These are phyloP conservation scores for Amazona ochrocephala DNA, from an alignment of 2,797 vertebrate species.

Conservation along the genomic window DNA sequence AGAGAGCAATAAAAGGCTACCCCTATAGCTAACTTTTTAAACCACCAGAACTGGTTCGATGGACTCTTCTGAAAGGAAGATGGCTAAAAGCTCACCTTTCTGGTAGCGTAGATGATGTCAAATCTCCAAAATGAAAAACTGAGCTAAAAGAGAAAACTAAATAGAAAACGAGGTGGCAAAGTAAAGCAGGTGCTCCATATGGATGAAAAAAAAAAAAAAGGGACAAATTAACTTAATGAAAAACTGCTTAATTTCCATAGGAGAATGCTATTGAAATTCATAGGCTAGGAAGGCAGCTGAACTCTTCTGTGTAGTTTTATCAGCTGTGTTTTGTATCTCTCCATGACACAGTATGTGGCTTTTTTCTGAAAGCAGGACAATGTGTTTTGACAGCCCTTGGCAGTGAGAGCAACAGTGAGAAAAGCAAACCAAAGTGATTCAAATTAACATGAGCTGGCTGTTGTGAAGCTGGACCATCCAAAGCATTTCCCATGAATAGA, in stretches of 20 bases:
- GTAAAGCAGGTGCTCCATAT: slow-evolving; percentile 28
- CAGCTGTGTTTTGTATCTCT: slow-evolving; percentile 51
- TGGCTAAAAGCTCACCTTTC: not conserved
- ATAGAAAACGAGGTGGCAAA: not conserved
- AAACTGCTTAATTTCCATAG: not conserved
- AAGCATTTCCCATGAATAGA: not conserved
- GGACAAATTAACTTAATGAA: not conserved
- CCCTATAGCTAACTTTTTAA: not conserved
- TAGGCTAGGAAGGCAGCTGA: slow-evolving; percentile 2
- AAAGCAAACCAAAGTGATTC: slow-evolving; percentile 39
- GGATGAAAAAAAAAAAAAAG: not conserved
- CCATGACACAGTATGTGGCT: slow-evolving; percentile 41
- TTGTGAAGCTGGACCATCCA: not conserved
- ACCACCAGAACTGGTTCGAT: not conserved
- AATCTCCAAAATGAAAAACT: not conserved
- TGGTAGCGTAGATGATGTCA: not conserved
- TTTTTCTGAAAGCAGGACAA: slow-evolving; percentile 50
- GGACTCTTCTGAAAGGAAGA: not conserved
- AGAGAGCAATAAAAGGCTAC: not conserved
- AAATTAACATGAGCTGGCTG: not conserved
- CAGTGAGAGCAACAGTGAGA: slow-evolving; percentile 43
- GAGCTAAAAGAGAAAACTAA: not conserved
- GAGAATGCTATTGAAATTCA: slow-evolving; percentile 25
- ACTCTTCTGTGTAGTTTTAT: slow-evolving; percentile 48
- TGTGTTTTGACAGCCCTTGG: slow-evolving; percentile 57